Percentiles rank a stretch among this genome's conserved stretches.
phyloP scores from a whole-genome alignment of 1,140 invertebrate genomes.

The Zaprionus tsacasi region DNA sequence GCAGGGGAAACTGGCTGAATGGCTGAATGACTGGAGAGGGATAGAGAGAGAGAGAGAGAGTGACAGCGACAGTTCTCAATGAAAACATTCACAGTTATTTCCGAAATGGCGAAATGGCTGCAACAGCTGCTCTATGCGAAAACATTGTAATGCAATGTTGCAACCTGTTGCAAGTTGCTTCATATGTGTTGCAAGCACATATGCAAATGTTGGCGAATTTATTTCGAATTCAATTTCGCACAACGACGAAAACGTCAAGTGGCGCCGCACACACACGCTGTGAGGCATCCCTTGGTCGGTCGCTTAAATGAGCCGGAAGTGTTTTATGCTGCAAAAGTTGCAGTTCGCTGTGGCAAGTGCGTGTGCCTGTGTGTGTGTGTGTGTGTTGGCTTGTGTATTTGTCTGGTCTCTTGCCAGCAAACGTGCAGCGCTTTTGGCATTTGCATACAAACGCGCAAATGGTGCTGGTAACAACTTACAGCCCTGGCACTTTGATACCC shows the following conservation, averaged over 20 bases:
- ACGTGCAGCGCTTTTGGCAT: conserved; percentile 52
- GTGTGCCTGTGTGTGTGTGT: conserved; percentile 4
- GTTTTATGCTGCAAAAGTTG: conserved; percentile 66
- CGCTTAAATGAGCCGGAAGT: conserved; percentile 75
- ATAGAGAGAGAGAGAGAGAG: not conserved
- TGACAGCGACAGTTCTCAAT: conserved; percentile 9
- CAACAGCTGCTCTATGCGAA: conserved; percentile 7
- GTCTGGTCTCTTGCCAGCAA: conserved; percentile 25
- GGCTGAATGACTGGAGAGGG: no score
- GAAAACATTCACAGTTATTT: conserved; percentile 15
- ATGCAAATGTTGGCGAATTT: conserved; percentile 34
- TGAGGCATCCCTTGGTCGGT: conserved; percentile 27
- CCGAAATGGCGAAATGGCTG: not conserved
- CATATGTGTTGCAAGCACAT: conserved; percentile 9
- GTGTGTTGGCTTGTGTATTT: conserved; percentile 14
- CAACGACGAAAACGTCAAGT: conserved; percentile 33
- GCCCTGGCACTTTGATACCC: conserved; percentile 33
- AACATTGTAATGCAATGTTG: conserved; percentile 13
- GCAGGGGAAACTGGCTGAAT: no score
- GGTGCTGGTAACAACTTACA: conserved; percentile 36
- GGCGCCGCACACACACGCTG: conserved; percentile 29
- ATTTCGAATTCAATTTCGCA: conserved; percentile 46
- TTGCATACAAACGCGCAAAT: conserved; percentile 64
- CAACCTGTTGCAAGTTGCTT: conserved; percentile 32
- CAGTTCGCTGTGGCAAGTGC: conserved; percentile 9